Evolutionary conservation across 2,797 vertebrate species (phyloP).

Genomic region (Natrix natrix): DNA sequence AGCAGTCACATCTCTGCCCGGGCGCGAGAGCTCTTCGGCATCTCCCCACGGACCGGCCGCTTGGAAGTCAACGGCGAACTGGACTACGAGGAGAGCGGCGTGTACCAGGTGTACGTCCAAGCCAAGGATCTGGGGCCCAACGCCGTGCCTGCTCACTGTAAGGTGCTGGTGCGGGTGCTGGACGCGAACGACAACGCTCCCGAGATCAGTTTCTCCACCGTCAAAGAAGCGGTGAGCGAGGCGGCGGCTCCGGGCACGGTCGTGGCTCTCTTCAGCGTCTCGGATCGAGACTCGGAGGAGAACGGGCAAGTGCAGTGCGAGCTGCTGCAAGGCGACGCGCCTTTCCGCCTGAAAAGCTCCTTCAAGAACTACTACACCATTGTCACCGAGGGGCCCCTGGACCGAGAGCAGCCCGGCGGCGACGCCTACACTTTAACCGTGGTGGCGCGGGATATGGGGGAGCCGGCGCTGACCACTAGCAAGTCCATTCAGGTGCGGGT

Average conservation of each 20-base stretch:
- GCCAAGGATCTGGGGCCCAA: slow-evolving; percentile 96
- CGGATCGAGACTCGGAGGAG: slow-evolving; percentile 89
- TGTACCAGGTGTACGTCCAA: slow-evolving; percentile 95
- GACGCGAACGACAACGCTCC: slow-evolving; percentile 95
- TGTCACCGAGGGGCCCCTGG: slow-evolving; percentile 87
- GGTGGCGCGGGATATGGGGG: slow-evolving; percentile 86
- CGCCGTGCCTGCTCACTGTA: slow-evolving; percentile 94
- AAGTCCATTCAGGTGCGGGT: slow-evolving; percentile 93
- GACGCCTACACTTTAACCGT: slow-evolving; percentile 92
- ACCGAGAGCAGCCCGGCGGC: slow-evolving; percentile 83
- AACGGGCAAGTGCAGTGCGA: slow-evolving; percentile 94
- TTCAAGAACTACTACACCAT: slow-evolving; percentile 95
- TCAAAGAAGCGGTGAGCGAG: slow-evolving; percentile 93
- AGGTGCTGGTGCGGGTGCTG: slow-evolving; percentile 88
- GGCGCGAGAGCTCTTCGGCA: slow-evolving; percentile 89
- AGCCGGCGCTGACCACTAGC: slow-evolving; percentile 85
- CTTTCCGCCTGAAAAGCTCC: slow-evolving; percentile 91
- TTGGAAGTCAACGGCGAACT: slow-evolving; percentile 91
- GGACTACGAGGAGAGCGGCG: slow-evolving; percentile 91
- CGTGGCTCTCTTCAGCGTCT: slow-evolving; percentile 93
- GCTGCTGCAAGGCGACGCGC: slow-evolving; percentile 89
- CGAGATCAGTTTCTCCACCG: slow-evolving; percentile 95
- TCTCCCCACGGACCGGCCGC: slow-evolving; percentile 87
- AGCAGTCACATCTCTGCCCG: slow-evolving; percentile 91
- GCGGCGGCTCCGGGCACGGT: slow-evolving; percentile 90